A percentile compares a stretch with the other conserved stretches of the same genome.
Conservation (phyloP, 2,113 vertebrate genomes). For the Nansenia antarctica region DNA sequence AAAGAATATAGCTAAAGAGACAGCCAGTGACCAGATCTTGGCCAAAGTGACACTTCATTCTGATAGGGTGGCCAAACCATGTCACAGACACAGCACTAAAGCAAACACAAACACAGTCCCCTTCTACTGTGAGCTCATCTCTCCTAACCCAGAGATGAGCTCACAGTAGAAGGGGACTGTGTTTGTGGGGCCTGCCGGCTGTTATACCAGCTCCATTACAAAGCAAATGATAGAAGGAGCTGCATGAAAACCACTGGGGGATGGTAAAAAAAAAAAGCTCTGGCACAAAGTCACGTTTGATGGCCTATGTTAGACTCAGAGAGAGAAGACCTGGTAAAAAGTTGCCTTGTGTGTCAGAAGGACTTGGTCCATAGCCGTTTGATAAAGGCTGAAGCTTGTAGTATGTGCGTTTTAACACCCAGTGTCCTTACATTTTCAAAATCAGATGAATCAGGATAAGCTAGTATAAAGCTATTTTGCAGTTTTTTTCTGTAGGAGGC, state of each 20-base stretch:
- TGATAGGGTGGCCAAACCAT: slow-evolving; percentile 1
- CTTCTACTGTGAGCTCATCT: no score
- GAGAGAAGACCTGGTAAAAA: neutral
- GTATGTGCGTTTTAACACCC: no score
- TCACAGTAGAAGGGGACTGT: neutral
- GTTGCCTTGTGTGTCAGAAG: neutral
- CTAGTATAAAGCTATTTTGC: no score
- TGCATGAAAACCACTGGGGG: slow-evolving; percentile 8
- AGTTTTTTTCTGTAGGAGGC: no score
- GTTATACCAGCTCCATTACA: neutral
- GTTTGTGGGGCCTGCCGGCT: slow-evolving; percentile 3
- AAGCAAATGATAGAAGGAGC: neutral
- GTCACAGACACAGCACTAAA: neutral
- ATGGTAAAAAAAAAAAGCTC: slow-evolving; percentile 5
- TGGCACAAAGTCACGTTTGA: slow-evolving; percentile 12
- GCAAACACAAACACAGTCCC: neutral
- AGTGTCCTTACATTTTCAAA: no score
- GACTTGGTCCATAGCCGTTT: no score
- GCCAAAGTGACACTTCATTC: neutral
- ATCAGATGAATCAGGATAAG: no score
- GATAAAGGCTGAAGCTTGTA: no score
- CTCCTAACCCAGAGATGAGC: neutral
- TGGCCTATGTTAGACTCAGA: neutral
- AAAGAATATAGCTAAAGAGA: neutral
- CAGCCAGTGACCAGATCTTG: neutral